These are phyloP conservation scores for Dolomedes plantarius DNA, from an alignment of 2,888 invertebrate species.

Conservation along the genomic window DNA sequence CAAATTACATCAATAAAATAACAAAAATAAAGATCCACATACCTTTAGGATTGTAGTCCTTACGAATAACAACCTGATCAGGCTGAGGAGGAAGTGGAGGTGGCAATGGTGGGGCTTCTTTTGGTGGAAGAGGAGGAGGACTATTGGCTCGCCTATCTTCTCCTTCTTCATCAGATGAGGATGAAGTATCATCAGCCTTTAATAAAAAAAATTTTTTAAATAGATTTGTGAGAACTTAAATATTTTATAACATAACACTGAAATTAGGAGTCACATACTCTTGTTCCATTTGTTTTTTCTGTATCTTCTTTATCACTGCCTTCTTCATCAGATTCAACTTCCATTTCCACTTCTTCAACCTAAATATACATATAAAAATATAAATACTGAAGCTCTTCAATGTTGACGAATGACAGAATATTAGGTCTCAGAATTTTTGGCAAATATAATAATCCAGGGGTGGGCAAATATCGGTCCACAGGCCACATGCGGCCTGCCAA, in stretches of 20 bases:
- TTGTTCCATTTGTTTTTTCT: conserved; percentile 45
- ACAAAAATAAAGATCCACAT: too few relatives aligned
- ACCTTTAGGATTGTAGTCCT: conserved; percentile 96
- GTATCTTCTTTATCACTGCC: conserved; percentile 52
- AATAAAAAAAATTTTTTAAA: not conserved
- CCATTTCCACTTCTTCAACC: conserved; percentile 89
- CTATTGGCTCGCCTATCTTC: conserved; percentile 75
- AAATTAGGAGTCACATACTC: conserved; percentile 3
- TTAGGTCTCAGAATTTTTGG: too few relatives aligned
- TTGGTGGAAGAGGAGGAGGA: conserved; percentile 73
- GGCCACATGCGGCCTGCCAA: too few relatives aligned
- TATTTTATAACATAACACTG: too few relatives aligned
- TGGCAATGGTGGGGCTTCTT: conserved; percentile 75
- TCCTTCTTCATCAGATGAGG: conserved; percentile 83
- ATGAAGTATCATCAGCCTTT: conserved; percentile 88
- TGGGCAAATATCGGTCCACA: too few relatives aligned
- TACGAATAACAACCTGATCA: conserved; percentile 95
- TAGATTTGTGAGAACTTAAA: not conserved
- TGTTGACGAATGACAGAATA: too few relatives aligned
- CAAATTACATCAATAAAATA: too few relatives aligned
- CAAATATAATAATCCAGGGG: too few relatives aligned
- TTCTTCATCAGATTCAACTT: conserved; percentile 86
- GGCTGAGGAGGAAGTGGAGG: conserved; percentile 82
- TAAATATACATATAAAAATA: too few relatives aligned
- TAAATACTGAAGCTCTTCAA: too few relatives aligned